A percentile compares a stretch with the other conserved stretches of the same genome.
phyloP scores from a whole-genome alignment of 2,888 invertebrate species.

The Candidula unifasciata region DNA sequence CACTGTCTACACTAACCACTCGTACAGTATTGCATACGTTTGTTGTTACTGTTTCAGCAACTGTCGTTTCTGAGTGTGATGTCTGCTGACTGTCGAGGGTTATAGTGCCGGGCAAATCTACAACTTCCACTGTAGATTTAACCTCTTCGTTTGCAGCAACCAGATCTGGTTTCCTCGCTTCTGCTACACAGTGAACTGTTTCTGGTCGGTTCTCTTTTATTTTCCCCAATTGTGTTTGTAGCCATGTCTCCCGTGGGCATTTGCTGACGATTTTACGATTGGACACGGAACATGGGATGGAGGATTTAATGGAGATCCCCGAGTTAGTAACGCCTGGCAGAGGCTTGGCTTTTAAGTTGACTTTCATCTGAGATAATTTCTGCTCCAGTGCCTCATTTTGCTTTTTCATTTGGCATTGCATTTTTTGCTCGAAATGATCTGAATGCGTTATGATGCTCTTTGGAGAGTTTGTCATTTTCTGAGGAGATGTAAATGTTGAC shows the following conservation, averaged over 20 bases:
- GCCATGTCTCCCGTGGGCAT: not conserved
- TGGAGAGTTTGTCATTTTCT: no score
- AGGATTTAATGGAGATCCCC: not conserved
- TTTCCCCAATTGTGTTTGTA: not conserved
- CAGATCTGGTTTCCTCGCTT: not conserved
- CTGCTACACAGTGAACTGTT: no score
- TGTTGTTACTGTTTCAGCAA: not conserved
- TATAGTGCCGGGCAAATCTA: not conserved
- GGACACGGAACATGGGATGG: no score
- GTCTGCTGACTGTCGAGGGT: not conserved
- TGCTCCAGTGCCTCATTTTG: not conserved
- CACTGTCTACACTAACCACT: not conserved
- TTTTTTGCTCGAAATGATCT: not conserved
- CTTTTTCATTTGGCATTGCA: not conserved
- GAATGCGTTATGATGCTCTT: constrained; percentile 1
- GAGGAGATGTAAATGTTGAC: no score
- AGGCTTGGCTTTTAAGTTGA: not conserved
- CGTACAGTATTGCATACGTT: not conserved
- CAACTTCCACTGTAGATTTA: not conserved
- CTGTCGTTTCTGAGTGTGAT: not conserved
- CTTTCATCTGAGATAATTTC: not conserved
- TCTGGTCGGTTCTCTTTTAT: no score
- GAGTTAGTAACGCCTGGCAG: not conserved
- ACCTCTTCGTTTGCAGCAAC: not conserved
- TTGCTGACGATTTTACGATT: not conserved